Evolutionary conservation across 2,113 vertebrate genomes (phyloP), one percentile per base, ranked within the genome.

Genomic region (Leuciscus idus): DNA sequence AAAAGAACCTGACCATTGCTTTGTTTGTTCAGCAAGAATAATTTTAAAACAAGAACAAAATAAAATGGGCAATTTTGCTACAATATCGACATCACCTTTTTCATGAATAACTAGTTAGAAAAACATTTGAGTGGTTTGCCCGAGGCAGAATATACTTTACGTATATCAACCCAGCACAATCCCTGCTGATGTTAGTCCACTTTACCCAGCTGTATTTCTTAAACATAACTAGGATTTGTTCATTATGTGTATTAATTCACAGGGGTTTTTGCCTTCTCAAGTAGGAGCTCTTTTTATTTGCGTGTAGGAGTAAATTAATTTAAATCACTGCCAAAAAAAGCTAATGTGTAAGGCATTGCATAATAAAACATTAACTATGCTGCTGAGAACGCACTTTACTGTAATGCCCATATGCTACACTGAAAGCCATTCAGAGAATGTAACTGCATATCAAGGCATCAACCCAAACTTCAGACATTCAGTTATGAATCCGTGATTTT

Each of bases 321-420:
- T n/a, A 70, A 73, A 84, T 73, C 68, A 84, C 66, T 83, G 30
- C 30, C 66, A 73, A 73, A 81, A 43, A 52, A 57, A 73, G 81
- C 66, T 73, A 59, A 84, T 84, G 81, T 59, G 73, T 28, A 84
- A 83, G 21, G 68, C 50, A n/a, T 59, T 72, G 19, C 30, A 70
- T 73, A 39, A 73, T 84, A 43, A 84, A 84, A 84, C 68, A 74
- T 84, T 73, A 84, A 52, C 30, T 9, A 28, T 23, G 82, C 48
- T 57, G 82, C 68, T 73, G 68, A 84, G 68, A 84, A 74, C 1
- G 48, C 66, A 39, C 50, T 73, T 84, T 36, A 59, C 15, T 70
- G 62, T 52, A 52, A 70, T 82, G 64, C 15, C 50, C 75, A 55
- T 48, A 77, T 77, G 75, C 75, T 55, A 77, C 48, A 55, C 48